phyloP scores from a whole-genome alignment of 2,113 vertebrate genomes.

The Isichthys henryi region DNA sequence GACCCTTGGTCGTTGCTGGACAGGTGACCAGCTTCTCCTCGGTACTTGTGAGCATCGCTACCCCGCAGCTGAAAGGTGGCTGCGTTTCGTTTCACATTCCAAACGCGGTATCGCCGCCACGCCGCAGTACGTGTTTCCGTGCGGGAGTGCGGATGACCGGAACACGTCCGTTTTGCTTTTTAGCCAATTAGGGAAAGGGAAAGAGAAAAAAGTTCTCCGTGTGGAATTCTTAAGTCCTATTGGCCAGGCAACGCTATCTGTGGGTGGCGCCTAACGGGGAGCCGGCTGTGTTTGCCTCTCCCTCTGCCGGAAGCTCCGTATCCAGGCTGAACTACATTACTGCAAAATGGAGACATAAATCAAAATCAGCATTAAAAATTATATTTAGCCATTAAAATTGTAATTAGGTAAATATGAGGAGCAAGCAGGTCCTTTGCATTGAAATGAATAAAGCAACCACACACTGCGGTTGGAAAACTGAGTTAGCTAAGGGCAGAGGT shows the following conservation, averaged over 20 bases:
- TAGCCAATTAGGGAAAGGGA: constrained; percentile 23
- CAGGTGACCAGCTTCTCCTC: constrained; percentile 54
- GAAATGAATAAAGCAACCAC: constrained; percentile 30
- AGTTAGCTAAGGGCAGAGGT: constrained; percentile 33
- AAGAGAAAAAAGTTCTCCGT: constrained; percentile 35
- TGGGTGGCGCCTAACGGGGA: constrained; percentile 50
- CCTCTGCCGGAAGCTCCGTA: constrained; percentile 53
- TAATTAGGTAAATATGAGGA: not conserved
- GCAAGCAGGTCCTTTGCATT: constrained; percentile 21
- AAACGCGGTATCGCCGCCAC: not conserved
- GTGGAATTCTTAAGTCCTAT: constrained; percentile 58
- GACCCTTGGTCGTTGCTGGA: constrained; percentile 35
- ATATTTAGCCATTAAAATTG: constrained; percentile 25
- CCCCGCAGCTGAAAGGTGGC: constrained; percentile 66
- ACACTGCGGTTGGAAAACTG: constrained; percentile 25
- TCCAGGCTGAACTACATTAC: constrained; percentile 77
- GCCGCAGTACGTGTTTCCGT: constrained; percentile 21
- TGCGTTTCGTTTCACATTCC: constrained; percentile 26
- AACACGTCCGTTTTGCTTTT: constrained; percentile 27
- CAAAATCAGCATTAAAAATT: constrained; percentile 53
- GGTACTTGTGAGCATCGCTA: constrained; percentile 67
- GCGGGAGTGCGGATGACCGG: constrained; percentile 13
- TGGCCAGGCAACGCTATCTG: constrained; percentile 56
- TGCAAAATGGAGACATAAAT: constrained; percentile 75
- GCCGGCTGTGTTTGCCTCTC: constrained; percentile 62